A percentile compares a stretch with the other conserved stretches of the same genome.
phyloP scores from a whole-genome alignment of 2,113 vertebrate species.

The Platycercus adscitus region DNA sequence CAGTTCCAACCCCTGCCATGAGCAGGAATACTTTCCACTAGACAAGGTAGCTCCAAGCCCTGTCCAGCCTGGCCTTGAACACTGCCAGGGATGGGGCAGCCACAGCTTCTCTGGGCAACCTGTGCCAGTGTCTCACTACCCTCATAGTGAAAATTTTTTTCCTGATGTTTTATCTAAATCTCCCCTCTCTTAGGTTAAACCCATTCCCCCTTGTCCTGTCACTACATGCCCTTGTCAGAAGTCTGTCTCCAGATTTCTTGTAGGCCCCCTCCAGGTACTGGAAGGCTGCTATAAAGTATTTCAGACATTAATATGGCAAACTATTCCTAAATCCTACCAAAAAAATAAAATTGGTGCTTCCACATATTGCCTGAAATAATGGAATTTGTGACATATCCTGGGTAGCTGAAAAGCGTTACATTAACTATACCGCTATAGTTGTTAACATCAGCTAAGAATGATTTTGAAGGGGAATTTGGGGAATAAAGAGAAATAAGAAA shows the following conservation, averaged over 20 bases:
- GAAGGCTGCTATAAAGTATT: not conserved
- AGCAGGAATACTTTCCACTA: not conserved
- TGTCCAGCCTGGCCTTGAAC: not conserved
- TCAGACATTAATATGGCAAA: not conserved
- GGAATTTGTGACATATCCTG: accelerated
- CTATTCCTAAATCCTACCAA: not conserved
- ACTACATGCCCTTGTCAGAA: not conserved
- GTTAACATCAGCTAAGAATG: not conserved
- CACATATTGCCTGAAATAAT: not conserved
- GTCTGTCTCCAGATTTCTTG: not conserved
- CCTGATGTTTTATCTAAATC: not conserved
- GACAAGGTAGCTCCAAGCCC: not conserved
- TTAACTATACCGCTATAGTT: not conserved
- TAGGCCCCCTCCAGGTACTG: not conserved
- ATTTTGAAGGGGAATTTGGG: not conserved
- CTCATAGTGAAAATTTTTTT: not conserved
- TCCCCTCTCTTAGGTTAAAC: not conserved
- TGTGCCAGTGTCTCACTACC: not conserved
- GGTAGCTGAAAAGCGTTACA: not conserved
- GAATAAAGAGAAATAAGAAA: not conserved
- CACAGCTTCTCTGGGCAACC: not conserved
- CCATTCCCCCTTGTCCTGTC: not conserved
- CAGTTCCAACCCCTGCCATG: not conserved
- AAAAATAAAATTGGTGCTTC: not conserved
- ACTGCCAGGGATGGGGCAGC: not conserved